phyloP scores from a whole-genome alignment of 2,797 vertebrate species.

The Halcyon smyrnensis region DNA sequence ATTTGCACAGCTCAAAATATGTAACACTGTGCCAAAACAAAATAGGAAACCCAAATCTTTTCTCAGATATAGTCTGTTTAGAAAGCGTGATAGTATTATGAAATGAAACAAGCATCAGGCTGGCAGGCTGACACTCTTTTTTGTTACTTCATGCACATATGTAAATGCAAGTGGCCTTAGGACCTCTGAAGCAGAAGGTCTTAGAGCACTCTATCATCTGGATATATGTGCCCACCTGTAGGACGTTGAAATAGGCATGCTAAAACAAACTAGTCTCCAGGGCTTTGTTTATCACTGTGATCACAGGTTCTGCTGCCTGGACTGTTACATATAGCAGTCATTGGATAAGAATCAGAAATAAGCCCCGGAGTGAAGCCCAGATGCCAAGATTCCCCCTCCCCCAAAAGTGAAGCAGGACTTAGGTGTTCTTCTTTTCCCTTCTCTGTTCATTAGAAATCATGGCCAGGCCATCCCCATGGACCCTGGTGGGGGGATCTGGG shows the following conservation, averaged over 20 bases:
- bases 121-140: not conserved
- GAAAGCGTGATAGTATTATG: not conserved
- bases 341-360: not conserved
- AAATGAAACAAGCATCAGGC: not conserved
- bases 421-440: not conserved
- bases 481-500: not conserved
- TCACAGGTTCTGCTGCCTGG: not conserved
- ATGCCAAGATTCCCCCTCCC: not conserved
- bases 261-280: not conserved
- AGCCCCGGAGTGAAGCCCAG: not conserved
- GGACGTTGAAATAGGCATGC: not conserved
- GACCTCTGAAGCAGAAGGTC: not conserved
- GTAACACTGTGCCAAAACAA: not conserved
- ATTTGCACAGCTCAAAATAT: not conserved
- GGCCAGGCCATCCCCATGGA: not conserved
- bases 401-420: not conserved
- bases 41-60: not conserved
- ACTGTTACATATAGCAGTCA: not conserved
- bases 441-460: not conserved
- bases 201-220: not conserved
- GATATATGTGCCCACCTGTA: not conserved
- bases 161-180: not conserved
- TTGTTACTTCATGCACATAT: accelerated
- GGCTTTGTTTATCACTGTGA: not conserved
- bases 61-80: not conserved